A percentile compares a stretch with the other conserved stretches of the same genome.
Conservation (phyloP, 2,888 invertebrate species). For the Podabrus alpinus region DNA sequence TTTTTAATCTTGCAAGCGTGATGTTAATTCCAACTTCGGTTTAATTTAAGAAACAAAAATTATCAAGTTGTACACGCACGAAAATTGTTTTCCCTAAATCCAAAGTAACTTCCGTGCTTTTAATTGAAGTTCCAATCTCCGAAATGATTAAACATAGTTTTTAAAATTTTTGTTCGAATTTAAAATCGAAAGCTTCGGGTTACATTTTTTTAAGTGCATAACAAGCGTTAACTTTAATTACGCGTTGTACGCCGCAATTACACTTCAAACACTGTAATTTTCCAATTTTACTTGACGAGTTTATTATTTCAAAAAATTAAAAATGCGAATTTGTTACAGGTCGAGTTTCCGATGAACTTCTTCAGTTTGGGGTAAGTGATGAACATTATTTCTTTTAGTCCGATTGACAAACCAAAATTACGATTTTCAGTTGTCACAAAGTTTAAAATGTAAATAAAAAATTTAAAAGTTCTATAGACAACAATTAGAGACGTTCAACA, state of each 20-base stretch:
- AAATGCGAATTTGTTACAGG: not conserved
- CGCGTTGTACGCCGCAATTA: not conserved
- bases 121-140: not conserved
- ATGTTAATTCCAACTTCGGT: not conserved
- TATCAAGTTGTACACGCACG: not conserved
- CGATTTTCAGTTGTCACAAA: too few relatives aligned
- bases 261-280: not conserved
- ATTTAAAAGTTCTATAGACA: not conserved
- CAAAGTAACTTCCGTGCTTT: not conserved
- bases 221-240: not conserved
- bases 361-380: too few relatives aligned
- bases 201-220: not conserved
- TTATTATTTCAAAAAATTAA: not conserved
- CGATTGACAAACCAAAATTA: too few relatives aligned
- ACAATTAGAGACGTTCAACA: not conserved
- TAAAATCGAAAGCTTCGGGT: not conserved
- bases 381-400: too few relatives aligned
- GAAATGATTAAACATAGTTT: not conserved
- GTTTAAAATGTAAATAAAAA: not conserved
- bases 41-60: not conserved
- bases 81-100: not conserved
- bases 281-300: not conserved
- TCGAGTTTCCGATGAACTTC: not conserved
- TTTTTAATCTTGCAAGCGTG: not conserved
- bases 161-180: not conserved